phyloP scores from a whole-genome alignment of 1,140 invertebrate genomes.

The Episyrphus balteatus region DNA sequence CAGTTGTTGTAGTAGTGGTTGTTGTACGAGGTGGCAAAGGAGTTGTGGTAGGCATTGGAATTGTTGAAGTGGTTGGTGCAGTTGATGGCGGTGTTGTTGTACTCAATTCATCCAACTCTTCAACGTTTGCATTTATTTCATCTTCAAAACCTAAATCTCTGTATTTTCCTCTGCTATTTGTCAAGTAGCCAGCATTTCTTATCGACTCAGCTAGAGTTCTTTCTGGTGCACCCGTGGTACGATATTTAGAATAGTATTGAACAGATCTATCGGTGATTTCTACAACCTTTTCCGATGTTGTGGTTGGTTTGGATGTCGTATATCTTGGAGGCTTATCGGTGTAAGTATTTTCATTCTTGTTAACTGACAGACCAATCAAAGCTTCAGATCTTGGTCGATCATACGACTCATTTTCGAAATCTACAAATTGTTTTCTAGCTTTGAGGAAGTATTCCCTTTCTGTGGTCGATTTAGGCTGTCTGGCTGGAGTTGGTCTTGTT shows the following conservation, averaged over 20 bases:
- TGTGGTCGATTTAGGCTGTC: background rate
- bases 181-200: slow-evolving; percentile 28
- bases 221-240: slow-evolving; percentile 20
- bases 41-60: slow-evolving; percentile 2
- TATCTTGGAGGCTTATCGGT: slow-evolving; percentile 10
- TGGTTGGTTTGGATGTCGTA: slow-evolving; percentile 7
- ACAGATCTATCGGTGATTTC: slow-evolving; percentile 20
- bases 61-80: slow-evolving; percentile 1
- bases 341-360: slow-evolving; percentile 18
- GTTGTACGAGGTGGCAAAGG: slow-evolving; percentile 10
- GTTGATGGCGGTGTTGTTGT: slow-evolving; percentile 4
- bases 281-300: slow-evolving; percentile 14
- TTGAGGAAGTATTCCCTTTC: no score
- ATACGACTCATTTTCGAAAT: background rate
- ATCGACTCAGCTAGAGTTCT: slow-evolving; percentile 25
- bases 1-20: slow-evolving; percentile 16
- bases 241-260: slow-evolving; percentile 28
- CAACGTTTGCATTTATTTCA: slow-evolving; percentile 18
- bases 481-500: background rate
- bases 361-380: slow-evolving; percentile 11
- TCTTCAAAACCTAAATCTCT: slow-evolving; percentile 17
- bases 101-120: slow-evolving; percentile 18
- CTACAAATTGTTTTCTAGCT: no score
- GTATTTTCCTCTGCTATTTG: slow-evolving; percentile 8
- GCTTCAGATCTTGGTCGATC: slow-evolving; percentile 24